Evolutionary conservation across 2,888 invertebrate species (phyloP).

Genomic region (Ornithoptera alexandrae): DNA sequence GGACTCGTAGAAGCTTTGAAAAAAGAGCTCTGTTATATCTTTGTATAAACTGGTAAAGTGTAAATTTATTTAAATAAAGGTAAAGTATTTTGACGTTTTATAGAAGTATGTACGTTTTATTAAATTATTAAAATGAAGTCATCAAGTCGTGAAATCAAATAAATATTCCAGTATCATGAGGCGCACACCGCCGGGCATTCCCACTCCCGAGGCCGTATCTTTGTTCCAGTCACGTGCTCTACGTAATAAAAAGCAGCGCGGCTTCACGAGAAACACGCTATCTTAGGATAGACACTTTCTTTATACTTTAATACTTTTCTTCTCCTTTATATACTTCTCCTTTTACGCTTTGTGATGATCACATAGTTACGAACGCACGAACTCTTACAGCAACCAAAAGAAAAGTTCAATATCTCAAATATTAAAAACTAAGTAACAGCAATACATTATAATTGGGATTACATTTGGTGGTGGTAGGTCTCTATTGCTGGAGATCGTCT

Average conservation of each 20-base stretch:
- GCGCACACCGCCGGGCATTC: constrained; percentile 4
- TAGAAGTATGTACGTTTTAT: background rate
- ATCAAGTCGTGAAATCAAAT: constrained; percentile 10
- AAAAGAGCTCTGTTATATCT: too few species aligned
- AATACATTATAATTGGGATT: too few species aligned
- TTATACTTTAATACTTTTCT: constrained; percentile 59
- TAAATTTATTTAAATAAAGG: background rate
- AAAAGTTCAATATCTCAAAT: too few species aligned
- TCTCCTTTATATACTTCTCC: constrained; percentile 60
- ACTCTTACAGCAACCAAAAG: too few species aligned
- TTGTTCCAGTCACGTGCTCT: constrained; percentile 65
- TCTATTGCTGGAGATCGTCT: too few species aligned
- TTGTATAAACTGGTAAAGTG: too few species aligned
- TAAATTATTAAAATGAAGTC: constrained; percentile 9
- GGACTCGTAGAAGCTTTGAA: too few species aligned
- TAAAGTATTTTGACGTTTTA: background rate
- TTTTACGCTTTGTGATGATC: constrained; percentile 64
- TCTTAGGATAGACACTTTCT: constrained; percentile 66
- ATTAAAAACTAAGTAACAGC: too few species aligned
- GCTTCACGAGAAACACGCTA: constrained; percentile 53
- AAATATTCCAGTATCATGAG: constrained; percentile 16
- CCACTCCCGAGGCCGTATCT: constrained; percentile 48
- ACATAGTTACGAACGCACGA: constrained; percentile 37
- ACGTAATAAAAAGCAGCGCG: constrained; percentile 63
- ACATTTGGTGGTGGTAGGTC: too few species aligned